Evolutionary conservation across 2,797 vertebrate species (phyloP).

Genomic region (Hippopotamyrus pictus): DNA sequence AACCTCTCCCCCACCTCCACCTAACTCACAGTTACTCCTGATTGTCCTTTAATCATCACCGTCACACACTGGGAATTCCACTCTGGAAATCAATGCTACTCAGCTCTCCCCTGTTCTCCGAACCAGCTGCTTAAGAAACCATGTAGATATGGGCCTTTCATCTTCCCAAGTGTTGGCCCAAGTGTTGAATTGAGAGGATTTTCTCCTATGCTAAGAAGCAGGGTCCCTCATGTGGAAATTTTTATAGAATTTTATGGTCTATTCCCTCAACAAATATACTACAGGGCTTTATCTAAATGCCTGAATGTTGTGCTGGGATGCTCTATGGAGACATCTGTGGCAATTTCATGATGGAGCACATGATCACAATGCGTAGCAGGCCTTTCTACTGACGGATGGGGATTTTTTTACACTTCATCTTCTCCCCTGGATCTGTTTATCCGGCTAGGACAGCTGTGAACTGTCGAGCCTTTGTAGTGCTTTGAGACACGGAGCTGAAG

Average conservation of each 20-base stretch:
- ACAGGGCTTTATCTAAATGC: slow-evolving; percentile 35
- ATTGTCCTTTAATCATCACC: slow-evolving; percentile 43
- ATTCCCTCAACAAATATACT: slow-evolving; percentile 17
- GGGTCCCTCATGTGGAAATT: slow-evolving; percentile 34
- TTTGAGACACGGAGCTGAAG: slow-evolving; percentile 53
- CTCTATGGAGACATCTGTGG: slow-evolving; percentile 3
- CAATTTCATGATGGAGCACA: slow-evolving; percentile 23
- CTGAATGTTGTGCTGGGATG: slow-evolving; percentile 31
- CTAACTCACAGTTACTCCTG: slow-evolving; percentile 35
- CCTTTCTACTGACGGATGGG: slow-evolving; percentile 20
- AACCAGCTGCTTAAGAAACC: background rate
- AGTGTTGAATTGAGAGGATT: slow-evolving; percentile 39
- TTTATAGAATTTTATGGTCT: slow-evolving; percentile 35
- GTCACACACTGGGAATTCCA: slow-evolving; percentile 29
- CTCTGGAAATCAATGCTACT: slow-evolving; percentile 27
- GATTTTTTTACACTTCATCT: slow-evolving; percentile 21
- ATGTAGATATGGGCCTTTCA: slow-evolving; percentile 17
- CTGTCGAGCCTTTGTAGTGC: slow-evolving; percentile 54
- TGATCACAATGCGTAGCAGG: slow-evolving; percentile 35
- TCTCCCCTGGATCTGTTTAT: slow-evolving; percentile 53
- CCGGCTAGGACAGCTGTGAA: slow-evolving; percentile 58
- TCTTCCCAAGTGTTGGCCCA: slow-evolving; percentile 16
- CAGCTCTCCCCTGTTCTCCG: background rate
- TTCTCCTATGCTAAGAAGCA: slow-evolving; percentile 36
- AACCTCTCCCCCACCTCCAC: background rate